Evolutionary conservation across 2,113 vertebrate species (phyloP), one percentile per base, ranked within the genome.

Genomic region (Perca flavescens): DNA sequence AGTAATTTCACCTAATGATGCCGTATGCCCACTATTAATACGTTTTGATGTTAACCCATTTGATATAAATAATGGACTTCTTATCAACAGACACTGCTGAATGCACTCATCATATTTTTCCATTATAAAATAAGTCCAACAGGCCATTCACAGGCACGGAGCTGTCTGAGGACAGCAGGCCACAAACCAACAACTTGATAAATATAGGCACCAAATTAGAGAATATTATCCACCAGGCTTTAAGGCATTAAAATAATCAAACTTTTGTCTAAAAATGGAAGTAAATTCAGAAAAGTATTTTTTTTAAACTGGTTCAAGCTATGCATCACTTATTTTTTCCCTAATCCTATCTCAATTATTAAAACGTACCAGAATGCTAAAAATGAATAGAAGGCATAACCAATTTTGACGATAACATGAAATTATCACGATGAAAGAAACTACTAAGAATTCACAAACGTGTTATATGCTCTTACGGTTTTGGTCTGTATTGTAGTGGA

Each of bases 1-100:
- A 11, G 8, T 16, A 49, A 61, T 64, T 70, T 67, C 15, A 43
- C 17, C 16, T 63, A 68, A 43, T 56, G 56, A 79, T 63, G 53
- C 40, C 50, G 13, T 54, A 31, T 36, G 4, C 34, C 61, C 28
- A 21, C 31, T 28, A 4, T 47, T 36, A 31, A 49, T 40, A 31
- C 19, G n/a, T 15, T 60, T 14, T 74, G 40, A 50, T 64, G 40
- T 49, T 49, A 57, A 58, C n/a, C n/a, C 43, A 66, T 43, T 25
- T 43, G 43, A 66, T 46, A 65, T 72, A 71, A 77, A 58, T 71
- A 82, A 82, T 64, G 21, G 40, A 77, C 66, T 76, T 77, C 65
- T 67, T 73, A 73, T 61, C 68, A 46, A 52, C 61, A 73, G 25
- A 53, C 47, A 56, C 16, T 46, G 25, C 47, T 57, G 36, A 56